Evolutionary conservation across 2,888 invertebrate species (phyloP), one percentile per base, ranked within the genome.

Genomic region (Macrophya annulata): DNA sequence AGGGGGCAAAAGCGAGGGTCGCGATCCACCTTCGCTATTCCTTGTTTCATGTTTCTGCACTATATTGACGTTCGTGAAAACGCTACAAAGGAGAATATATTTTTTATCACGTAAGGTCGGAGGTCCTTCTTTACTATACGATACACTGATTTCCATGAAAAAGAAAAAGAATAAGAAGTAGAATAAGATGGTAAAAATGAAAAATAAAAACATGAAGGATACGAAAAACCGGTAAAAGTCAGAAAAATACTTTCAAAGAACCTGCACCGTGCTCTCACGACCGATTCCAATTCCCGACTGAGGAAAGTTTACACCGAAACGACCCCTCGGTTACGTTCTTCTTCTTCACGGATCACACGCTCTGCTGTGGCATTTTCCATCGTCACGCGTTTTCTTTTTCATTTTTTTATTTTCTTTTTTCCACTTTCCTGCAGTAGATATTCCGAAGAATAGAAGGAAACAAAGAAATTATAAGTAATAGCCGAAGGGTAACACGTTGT

Each of bases 31-130:
- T 68, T 68, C 21, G 68, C 68, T 37, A 37, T 68, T 37, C 68
- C 68, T 17, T 37, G 37, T 68, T 68, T 17, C 68, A 6, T 68
- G 68, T 68, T 68, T 37, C 68, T 31, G 68, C 37, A 37, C 68
- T 68, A 68, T 31, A 77, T 77, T 77, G 77, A 51, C 51, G 48
- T 55, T 77, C 48, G 51, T 48, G 51, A 77, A 55, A 77, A 77
- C 48, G 51, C 51, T 77, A 51, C 77, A 77, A 51, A 77, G 37
- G 51, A 77, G 31, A 77, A 77, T 74, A 43, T 45, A 45, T 74
- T 74, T 74, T 74, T 45, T 45, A 74, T 43, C 45, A 48, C 74
- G 25, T 45, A 21, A 45, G 45, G 21, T n/a, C n/a, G 40, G 37
- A 17, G 55, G 55, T 17, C 55, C 68, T 68, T 21, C 12, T 25